Base-by-base conservation (phyloP, 2,888 invertebrate genomes). In the Drosophila kambysellisi region DNA sequence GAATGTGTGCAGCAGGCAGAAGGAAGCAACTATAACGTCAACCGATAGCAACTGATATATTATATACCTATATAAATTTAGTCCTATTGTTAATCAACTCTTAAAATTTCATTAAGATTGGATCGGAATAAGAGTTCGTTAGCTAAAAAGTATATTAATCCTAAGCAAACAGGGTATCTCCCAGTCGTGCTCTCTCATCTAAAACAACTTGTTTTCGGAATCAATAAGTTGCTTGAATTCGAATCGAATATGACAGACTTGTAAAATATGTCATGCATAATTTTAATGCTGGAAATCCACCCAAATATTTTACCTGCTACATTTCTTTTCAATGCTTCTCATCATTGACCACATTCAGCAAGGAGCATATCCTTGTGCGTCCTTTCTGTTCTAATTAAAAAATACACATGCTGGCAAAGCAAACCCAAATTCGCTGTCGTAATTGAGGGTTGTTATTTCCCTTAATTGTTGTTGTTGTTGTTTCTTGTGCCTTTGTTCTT, bases 391-490 rank as follows among this genome's bases (percentile, higher is more conserved):
- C 82, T 83, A 82, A 83, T 79, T 79, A 75, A 74, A 83, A 85
- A 77, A 77, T 74, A 76, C 69, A 73, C 68, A 81, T 67, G 66
- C 67, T 64, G 67, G 50, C 53, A 33, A 53, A 52, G 52, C 63
- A 52, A 30, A 48, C 39, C 50, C 53, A 67, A 81, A 66, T 74
- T 68, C 71, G 74, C 73, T 72, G 74, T 68, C 65, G 60, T 78
- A 79, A 75, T 80, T 73, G 87, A 80, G 85, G 85, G 85, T 86
- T 88, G 85, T 78, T 85, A 71, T 65, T 68, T 80, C 71, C 61
- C 67, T 79, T 80, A 81, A 88, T 82, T 84, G 82, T 87, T 85
- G 80, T 83, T 75, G 68, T 79, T 83, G 72, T 83, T 79, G 74
- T 84, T 83, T 67, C 64, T 66, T 32, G 6, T 51, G 17, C 68